Base-by-base conservation (phyloP, 2,113 vertebrate genomes). In the Bubo bubo region DNA sequence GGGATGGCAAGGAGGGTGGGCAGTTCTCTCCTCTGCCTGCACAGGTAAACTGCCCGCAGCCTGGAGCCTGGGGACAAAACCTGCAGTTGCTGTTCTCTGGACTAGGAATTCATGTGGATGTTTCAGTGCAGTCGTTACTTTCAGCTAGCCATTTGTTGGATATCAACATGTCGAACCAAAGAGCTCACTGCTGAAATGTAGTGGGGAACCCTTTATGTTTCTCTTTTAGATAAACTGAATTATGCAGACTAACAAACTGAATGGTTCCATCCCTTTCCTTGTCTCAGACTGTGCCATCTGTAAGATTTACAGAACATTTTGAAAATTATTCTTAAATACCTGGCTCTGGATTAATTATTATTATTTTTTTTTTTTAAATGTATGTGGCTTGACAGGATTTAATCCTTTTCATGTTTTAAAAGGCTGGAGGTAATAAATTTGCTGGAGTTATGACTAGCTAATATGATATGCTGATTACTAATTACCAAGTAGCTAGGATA, bases 331-430 rank as follows among this genome's bases (percentile, higher is more conserved):
- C 70, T 55, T 62, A 92, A 73, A 60, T 84, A 79, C 62, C 47
- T 77, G 67, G 3, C 49, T 80, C 66, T 47, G 18, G 49, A 70
- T 34, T 89, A 55, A 43, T 47, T 20, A 8, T 45, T 32, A 22
- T 21, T 32, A 26, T 21, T 32, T 35, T 34, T n/a, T 45, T 45
- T 43, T 81, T 82, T 81, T 58, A 2, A 34, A n/a, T 58, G 50
- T 79, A 14, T 87, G 26, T 56, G 47, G n/a, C 18, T 63, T 75
- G 58, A 41, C 9, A 76, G 63, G 50, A 66, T 68, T 94, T 56
- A 64, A 85, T 34, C 55, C 32, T 70, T 77, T 80, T 81, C 53
- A n/a, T 67, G 72, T 92, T 91, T 88, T 50, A 93, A 94, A 96
- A 95, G 43, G 26, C 37, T 74, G 52, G 52, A 50, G 23, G 18